phyloP scores from a whole-genome alignment of 1,140 invertebrate genomes.

The Aphelenchoides fujianensis region DNA sequence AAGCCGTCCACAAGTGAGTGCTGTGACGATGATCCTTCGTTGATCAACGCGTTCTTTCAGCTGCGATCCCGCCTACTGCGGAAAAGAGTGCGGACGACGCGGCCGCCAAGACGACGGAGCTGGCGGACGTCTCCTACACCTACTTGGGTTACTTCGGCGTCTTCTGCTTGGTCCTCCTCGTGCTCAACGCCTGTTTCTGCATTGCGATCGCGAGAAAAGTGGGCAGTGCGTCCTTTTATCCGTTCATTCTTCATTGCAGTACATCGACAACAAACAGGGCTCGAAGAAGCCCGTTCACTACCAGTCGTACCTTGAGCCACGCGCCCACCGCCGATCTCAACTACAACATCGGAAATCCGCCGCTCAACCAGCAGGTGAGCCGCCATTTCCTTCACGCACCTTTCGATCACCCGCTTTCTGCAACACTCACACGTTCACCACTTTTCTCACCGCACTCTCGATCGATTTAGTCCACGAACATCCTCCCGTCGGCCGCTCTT shows the following conservation, averaged over 20 bases:
- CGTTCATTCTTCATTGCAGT: constrained; percentile 35
- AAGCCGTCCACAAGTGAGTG: constrained; percentile 29
- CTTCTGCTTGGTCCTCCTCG: constrained; percentile 32
- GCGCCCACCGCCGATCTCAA: constrained; percentile 34
- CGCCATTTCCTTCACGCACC: too few relatives aligned
- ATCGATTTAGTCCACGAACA: constrained; percentile 20
- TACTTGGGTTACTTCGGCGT: constrained; percentile 29
- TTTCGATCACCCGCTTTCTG: not conserved
- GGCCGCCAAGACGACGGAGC: not conserved
- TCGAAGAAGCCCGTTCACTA: constrained; percentile 58
- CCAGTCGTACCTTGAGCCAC: constrained; percentile 56
- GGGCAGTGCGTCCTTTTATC: not conserved
- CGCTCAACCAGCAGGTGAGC: constrained; percentile 39
- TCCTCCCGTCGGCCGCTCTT: not conserved
- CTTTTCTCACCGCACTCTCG: constrained; percentile 29
- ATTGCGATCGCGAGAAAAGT: constrained; percentile 41
- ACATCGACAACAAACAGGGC: constrained; percentile 25
- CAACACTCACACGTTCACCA: not conserved
- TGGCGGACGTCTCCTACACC: not conserved
- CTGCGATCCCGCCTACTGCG: not conserved
- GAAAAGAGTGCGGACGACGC: constrained; percentile 6
- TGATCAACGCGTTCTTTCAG: constrained; percentile 4
- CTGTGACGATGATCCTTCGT: not conserved
- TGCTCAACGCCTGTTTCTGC: constrained; percentile 40
- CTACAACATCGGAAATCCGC: constrained; percentile 40